Evolutionary conservation across 2,888 invertebrate species (phyloP).

Genomic region (Cantharis rufa): DNA sequence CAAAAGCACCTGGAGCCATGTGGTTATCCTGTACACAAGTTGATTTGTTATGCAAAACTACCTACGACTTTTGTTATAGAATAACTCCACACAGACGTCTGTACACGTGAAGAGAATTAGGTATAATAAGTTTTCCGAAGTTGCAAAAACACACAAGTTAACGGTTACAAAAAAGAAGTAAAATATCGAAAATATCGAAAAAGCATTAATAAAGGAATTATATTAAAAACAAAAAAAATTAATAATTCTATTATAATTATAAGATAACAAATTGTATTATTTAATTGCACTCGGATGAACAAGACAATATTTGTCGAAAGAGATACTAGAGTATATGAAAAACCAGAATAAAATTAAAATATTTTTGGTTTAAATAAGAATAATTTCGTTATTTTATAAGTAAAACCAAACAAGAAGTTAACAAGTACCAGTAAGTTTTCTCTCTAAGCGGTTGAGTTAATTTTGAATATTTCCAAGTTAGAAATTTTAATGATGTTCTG

Average conservation of each 20-base stretch:
- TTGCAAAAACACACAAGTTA: neutral
- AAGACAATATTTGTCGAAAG: neutral
- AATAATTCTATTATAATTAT: neutral
- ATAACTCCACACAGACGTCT: no score
- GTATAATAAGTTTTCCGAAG: no score
- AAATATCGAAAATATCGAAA: neutral
- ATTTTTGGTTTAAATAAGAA: neutral
- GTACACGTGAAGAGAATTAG: no score
- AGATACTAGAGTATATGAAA: neutral
- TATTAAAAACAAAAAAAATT: neutral
- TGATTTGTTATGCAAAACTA: neutral
- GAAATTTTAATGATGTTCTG: neutral
- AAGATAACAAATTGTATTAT: neutral
- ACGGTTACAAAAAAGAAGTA: no score
- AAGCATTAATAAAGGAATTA: neutral
- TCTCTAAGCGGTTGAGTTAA: neutral
- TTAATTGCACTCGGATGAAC: neutral
- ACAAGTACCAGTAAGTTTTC: neutral
- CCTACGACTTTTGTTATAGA: neutral
- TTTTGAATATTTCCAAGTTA: neutral
- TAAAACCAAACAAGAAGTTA: neutral
- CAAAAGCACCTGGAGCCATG: neutral
- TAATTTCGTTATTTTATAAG: neutral
- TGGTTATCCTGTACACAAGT: neutral
- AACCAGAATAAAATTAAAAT: no score